A percentile compares a stretch with the other conserved stretches of the same genome.
Conservation (phyloP, 2,797 vertebrate species). For the Pseudomugil gertrudae region DNA sequence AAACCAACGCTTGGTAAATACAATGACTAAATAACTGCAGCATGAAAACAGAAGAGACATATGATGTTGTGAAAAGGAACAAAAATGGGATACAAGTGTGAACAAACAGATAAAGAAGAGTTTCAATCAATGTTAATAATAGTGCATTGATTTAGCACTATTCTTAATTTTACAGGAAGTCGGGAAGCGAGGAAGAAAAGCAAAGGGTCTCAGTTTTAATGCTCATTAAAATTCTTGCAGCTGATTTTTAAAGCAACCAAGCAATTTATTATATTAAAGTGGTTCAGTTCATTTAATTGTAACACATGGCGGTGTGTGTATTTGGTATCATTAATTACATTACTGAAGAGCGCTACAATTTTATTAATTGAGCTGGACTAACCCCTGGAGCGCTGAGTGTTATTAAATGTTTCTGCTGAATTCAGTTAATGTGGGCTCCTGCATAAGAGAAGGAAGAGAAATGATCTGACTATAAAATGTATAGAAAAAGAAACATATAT, state of each 20-base stretch:
- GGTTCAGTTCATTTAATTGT: background rate
- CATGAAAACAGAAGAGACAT: background rate
- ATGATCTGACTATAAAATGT: background rate
- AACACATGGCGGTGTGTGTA: background rate
- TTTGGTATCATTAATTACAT: constrained; percentile 8
- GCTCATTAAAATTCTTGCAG: background rate
- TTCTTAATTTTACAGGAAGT: background rate
- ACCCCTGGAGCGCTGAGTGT: background rate
- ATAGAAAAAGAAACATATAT: background rate
- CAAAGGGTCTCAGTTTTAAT: background rate
- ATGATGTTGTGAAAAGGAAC: no score
- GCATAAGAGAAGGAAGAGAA: background rate
- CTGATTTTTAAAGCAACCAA: background rate
- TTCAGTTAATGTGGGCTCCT: background rate
- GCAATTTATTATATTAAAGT: background rate
- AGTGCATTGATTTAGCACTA: no score
- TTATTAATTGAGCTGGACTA: background rate
- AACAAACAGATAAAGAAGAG: no score
- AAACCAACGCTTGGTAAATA: no score
- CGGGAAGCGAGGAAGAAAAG: background rate
- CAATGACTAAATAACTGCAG: no score
- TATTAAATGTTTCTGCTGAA: background rate
- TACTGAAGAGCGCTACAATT: background rate
- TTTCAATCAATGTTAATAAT: no score
- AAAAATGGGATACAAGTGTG: no score